These are phyloP conservation scores for Sebastes fasciatus DNA, from an alignment of 2,113 vertebrate genomes.

Conservation along the genomic window DNA sequence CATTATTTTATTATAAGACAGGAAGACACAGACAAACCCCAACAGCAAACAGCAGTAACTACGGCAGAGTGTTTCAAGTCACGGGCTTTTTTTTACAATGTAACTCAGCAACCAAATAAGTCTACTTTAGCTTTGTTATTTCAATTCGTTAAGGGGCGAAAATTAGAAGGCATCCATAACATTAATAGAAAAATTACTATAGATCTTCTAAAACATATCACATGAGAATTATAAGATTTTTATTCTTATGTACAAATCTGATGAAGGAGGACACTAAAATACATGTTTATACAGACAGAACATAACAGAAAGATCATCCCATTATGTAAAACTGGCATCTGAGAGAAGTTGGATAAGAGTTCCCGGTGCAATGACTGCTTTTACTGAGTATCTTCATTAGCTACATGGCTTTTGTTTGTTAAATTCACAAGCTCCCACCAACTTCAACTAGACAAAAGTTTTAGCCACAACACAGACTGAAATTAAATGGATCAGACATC, in stretches of 20 bases:
- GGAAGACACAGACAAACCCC: slow-evolving; percentile 11
- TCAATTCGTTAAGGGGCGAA: slow-evolving; percentile 9
- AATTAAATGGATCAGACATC: slow-evolving; percentile 50
- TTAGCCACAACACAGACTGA: slow-evolving; percentile 46
- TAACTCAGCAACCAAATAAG: slow-evolving; percentile 8
- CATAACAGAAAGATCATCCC: slow-evolving; percentile 28
- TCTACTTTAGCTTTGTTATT: background rate
- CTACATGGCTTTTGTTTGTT: slow-evolving; percentile 54
- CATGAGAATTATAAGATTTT: slow-evolving; percentile 58
- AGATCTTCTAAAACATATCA: slow-evolving; percentile 44
- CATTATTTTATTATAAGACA: slow-evolving; percentile 43
- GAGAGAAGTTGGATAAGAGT: slow-evolving; percentile 42
- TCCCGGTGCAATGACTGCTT: slow-evolving; percentile 56
- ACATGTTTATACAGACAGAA: slow-evolving; percentile 58
- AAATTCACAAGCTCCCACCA: slow-evolving; percentile 37
- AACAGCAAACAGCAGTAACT: slow-evolving; percentile 18
- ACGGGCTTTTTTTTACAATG: background rate
- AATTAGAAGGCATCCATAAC: slow-evolving; percentile 29
- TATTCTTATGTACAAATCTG: slow-evolving; percentile 73
- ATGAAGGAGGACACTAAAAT: slow-evolving; percentile 63
- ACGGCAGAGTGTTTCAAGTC: slow-evolving; percentile 6
- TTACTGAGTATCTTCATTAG: slow-evolving; percentile 44
- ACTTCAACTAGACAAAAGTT: slow-evolving; percentile 40
- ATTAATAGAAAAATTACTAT: slow-evolving; percentile 28
- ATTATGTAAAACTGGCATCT: slow-evolving; percentile 62